Conservation (phyloP, 2,888 invertebrate genomes). For the Mycalesis mineus region DNA sequence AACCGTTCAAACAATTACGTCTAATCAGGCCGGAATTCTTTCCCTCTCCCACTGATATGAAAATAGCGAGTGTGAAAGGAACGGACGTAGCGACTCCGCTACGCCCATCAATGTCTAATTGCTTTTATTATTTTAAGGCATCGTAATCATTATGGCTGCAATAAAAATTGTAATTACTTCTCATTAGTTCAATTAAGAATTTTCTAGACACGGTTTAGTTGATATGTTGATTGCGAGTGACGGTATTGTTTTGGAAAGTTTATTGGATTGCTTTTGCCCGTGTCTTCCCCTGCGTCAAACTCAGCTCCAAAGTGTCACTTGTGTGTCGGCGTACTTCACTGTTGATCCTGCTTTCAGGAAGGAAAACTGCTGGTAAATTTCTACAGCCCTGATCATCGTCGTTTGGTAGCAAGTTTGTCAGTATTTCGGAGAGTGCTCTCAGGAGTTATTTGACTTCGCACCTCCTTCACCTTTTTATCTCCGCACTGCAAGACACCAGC, state of each 20-base stretch:
- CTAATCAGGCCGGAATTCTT: slow-evolving; percentile 60
- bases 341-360: no score
- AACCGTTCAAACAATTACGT: slow-evolving; percentile 77
- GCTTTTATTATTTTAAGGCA: slow-evolving; percentile 79
- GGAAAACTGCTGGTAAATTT: no score
- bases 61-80: slow-evolving; percentile 46
- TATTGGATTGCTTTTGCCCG: no score
- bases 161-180: slow-evolving; percentile 79
- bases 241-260: slow-evolving; percentile 63
- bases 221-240: slow-evolving; percentile 70
- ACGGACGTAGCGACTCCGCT: slow-evolving; percentile 54
- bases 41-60: slow-evolving; percentile 37
- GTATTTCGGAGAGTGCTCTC: no score
- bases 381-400: no score
- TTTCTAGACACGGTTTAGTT: slow-evolving; percentile 75
- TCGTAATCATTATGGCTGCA: slow-evolving; percentile 77
- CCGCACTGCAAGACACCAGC: no score
- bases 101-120: slow-evolving; percentile 76
- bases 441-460: no score
- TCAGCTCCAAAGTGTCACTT: no score
- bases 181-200: slow-evolving; percentile 79
- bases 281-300: no score
- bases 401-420: no score
- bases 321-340: no score
- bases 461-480: no score